These are phyloP conservation scores for Tylochromis polylepis DNA, from an alignment of 2,113 vertebrate species.

Conservation along the genomic window DNA sequence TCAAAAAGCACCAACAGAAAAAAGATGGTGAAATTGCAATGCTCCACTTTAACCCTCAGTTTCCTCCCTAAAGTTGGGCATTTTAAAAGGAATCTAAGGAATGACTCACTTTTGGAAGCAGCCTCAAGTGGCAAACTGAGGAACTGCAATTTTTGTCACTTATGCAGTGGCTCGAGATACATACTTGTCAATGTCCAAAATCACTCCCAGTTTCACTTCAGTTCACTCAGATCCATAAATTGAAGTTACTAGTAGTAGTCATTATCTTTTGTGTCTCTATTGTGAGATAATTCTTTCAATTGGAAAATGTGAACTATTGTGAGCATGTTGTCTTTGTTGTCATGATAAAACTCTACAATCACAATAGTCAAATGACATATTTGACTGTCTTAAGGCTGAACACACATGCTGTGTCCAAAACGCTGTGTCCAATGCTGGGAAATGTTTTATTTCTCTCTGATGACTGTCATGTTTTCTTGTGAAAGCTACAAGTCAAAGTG, in stretches of 20 bases:
- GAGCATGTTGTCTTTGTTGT: neutral
- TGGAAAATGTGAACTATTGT: no score
- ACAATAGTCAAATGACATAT: neutral
- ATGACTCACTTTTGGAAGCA: neutral
- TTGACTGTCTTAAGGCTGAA: neutral
- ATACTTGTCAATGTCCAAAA: neutral
- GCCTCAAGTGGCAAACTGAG: neutral
- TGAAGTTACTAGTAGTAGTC: no score
- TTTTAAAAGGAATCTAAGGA: accelerated
- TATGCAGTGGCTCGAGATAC: neutral
- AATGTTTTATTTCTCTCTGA: neutral
- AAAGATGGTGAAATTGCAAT: neutral
- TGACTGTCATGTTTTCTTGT: neutral
- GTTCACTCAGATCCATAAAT: no score
- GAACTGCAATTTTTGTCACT: neutral
- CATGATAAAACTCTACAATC: neutral
- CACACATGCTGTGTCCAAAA: neutral
- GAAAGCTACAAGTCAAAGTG: neutral
- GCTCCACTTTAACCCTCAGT: neutral
- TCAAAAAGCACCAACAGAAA: neutral
- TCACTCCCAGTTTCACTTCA: neutral
- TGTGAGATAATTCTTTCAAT: no score
- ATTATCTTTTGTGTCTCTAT: no score
- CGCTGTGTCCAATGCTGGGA: neutral
- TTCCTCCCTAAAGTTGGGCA: neutral